These are phyloP conservation scores for Ochropacha duplaris DNA, from an alignment of 2,888 invertebrate genomes.

Conservation along the genomic window DNA sequence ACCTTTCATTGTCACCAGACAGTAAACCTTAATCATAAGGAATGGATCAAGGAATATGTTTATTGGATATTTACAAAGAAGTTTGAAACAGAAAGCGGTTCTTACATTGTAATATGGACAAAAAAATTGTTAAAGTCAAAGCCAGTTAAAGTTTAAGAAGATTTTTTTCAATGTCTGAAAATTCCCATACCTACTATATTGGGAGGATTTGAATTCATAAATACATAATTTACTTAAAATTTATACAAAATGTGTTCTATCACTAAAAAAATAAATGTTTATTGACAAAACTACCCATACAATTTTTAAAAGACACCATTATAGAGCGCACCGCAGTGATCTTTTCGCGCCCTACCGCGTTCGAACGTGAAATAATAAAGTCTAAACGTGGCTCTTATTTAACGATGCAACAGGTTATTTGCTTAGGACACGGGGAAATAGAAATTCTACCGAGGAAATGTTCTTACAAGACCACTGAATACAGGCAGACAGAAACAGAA, in stretches of 20 bases:
- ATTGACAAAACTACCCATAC: neutral
- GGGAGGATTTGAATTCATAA: too few species aligned
- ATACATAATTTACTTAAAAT: too few species aligned
- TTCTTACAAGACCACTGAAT: neutral
- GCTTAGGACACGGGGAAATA: slow-evolving; percentile 8
- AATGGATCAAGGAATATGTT: neutral
- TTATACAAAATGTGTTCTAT: too few species aligned
- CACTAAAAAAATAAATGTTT: too few species aligned
- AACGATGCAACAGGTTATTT: slow-evolving; percentile 14
- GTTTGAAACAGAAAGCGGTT: neutral
- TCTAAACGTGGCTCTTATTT: slow-evolving; percentile 11
- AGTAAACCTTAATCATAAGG: neutral
- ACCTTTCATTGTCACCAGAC: neutral
- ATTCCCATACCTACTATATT: too few species aligned
- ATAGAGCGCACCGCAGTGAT: slow-evolving; percentile 5
- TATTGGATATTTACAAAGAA: neutral
- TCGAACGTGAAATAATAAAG: slow-evolving; percentile 14
- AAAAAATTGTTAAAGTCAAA: too few species aligned
- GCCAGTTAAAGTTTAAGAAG: too few species aligned
- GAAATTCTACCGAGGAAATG: neutral
- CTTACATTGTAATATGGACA: too few species aligned
- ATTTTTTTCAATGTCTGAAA: too few species aligned
- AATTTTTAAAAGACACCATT: slow-evolving; percentile 5
- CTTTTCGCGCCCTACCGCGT: slow-evolving; percentile 8
- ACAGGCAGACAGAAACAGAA: neutral